Conservation (phyloP, 2,113 vertebrate species). For the Crotalus horridus region DNA sequence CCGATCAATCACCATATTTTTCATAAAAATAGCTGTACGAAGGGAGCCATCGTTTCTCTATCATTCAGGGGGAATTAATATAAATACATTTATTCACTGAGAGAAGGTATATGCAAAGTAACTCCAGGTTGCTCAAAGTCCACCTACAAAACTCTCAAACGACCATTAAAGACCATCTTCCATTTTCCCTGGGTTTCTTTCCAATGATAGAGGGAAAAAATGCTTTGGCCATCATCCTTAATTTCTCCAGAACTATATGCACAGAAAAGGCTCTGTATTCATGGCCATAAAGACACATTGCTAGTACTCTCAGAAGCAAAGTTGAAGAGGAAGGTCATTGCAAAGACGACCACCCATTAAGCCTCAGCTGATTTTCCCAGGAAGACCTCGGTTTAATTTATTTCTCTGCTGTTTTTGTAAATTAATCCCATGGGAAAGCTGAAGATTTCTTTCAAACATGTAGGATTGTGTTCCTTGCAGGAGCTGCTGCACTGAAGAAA, state of each 20-base stretch:
- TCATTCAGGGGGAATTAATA: neutral
- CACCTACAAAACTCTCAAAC: constrained; percentile 62
- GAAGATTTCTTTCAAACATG: constrained; percentile 25
- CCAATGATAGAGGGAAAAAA: constrained; percentile 61
- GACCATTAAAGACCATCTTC: constrained; percentile 52
- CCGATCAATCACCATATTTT: neutral
- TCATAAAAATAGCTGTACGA: neutral
- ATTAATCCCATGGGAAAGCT: constrained; percentile 35
- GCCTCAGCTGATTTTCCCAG: neutral
- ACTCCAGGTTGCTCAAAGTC: constrained; percentile 57
- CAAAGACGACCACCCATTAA: constrained; percentile 23
- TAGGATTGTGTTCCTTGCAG: neutral
- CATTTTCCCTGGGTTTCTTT: constrained; percentile 67
- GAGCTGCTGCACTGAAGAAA: constrained; percentile 36
- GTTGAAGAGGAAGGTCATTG: constrained; percentile 34
- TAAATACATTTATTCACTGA: neutral
- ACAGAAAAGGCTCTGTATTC: constrained; percentile 39
- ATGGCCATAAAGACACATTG: constrained; percentile 39
- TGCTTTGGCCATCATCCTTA: constrained; percentile 56
- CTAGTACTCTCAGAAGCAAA: constrained; percentile 48
- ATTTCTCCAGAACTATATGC: constrained; percentile 49
- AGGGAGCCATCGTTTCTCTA: neutral
- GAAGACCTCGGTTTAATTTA: constrained; percentile 20
- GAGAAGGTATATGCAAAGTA: neutral
- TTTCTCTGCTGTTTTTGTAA: constrained; percentile 30